phyloP scores from a whole-genome alignment of 2,113 vertebrate species.

The Nycticebus coucang region DNA sequence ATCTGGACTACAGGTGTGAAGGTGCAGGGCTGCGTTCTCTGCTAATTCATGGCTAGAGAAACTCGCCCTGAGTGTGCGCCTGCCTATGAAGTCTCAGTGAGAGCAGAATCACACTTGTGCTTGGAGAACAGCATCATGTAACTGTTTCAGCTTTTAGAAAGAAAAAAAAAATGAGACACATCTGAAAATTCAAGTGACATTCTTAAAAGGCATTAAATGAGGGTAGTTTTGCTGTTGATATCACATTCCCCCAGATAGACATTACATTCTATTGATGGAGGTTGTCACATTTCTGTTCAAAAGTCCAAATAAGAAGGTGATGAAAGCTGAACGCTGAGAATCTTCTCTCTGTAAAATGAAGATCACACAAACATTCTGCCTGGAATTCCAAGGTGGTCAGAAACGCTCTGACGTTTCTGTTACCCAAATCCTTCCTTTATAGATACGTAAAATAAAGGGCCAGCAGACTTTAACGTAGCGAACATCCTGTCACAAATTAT shows the following conservation, averaged over 20 bases:
- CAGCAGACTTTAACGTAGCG: not conserved
- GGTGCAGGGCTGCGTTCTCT: not conserved
- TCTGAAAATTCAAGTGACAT: not conserved
- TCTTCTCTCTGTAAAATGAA: not conserved
- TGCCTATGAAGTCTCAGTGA: accelerated
- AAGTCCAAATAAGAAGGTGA: not conserved
- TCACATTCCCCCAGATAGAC: not conserved
- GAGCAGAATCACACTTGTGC: not conserved
- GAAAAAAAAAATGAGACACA: not conserved
- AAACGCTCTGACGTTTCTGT: not conserved
- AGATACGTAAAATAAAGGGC: not conserved
- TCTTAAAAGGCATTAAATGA: not conserved
- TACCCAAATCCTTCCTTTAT: not conserved
- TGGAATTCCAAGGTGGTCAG: not conserved
- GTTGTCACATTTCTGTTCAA: not conserved
- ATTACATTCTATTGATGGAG: not conserved
- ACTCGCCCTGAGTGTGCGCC: accelerated
- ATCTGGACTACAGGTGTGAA: constrained; percentile 80
- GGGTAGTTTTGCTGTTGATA: not conserved
- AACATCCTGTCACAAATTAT: not conserved
- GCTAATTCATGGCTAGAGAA: constrained; percentile 58
- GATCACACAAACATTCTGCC: too few relatives aligned
- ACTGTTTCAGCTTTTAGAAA: too few relatives aligned
- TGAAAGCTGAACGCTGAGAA: not conserved
- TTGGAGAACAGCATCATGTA: not conserved